Base-by-base conservation (phyloP, 1,140 invertebrate species). In the Conopomorpha cramerella region DNA sequence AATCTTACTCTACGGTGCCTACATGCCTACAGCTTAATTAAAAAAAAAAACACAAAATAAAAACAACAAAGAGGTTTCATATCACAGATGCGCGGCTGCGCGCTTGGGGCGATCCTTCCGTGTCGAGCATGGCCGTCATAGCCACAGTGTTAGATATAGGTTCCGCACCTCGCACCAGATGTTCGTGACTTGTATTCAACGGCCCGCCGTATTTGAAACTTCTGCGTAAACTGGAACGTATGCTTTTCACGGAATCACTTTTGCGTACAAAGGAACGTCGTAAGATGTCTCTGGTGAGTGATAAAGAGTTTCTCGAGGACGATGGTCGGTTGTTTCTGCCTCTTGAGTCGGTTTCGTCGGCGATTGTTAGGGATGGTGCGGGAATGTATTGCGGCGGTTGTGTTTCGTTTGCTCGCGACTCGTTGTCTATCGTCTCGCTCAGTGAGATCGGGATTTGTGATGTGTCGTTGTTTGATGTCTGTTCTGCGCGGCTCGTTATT, bases 121-220 rank as follows among this genome's bases (percentile, higher is more conserved):
- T 12, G 19, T 42, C 43, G 27, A 60, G 16, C 46, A 66, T 48
- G 35, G 53, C 55, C 8, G 62, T 55, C 63, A 73, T 63, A 0
- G 68, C 65, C 0, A 66, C 65, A 1, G 73, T 76, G 13, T 51
- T 67, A 0, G 73, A 76, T 6, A 76, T 73, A 0, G 73, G 73
- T 4, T 77, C 73, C 0, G 52, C 65, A 8, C 54, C 61, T 14
- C 70, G 51, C 0, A 77, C 65, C 37, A 77, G 41, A 3, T 61
- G 62, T 31, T 73, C 68, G 41, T 73, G 55, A 27, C 70, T 76
- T 3, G 48, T 67, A 0, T 62, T 68, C 16, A 73, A 28, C 4
- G 43, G 43, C 7, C 51, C 58, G 8, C 68, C 67, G 26, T 72
- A 71, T 19, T 65, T 70, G 30, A 68, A 65, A 34, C 62, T 76